Base-by-base conservation (phyloP, 2,797 vertebrate genomes). In the Clarias laeviceps region DNA sequence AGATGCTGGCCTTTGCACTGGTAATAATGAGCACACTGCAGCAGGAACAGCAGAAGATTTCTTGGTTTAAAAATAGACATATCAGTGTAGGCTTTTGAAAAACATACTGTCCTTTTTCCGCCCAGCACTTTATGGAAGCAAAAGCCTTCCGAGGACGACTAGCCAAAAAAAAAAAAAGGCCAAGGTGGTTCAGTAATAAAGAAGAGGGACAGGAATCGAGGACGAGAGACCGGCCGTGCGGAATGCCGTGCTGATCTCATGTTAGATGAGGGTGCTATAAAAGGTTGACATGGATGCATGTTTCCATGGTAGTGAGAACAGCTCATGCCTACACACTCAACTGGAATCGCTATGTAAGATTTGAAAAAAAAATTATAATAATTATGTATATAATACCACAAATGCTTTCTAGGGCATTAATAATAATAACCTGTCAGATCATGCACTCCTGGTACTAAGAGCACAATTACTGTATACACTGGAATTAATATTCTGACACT, bases 251-350 rank as follows among this genome's bases (percentile, higher is more conserved):
- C 50, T 57, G 32, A 64, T 85, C 79, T 66, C 14, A 59, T 82
- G n/a, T 82, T 86, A 72, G 86, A 84, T 27, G 37, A 18, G 83
- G 61, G 86, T 5, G 73, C 59, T 82, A 69, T 82, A 65, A 59
- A 37, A 80, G 59, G 78, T 54, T 85, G 59, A 81, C 78, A 74
- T 84, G 84, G 74, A 88, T 84, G 70, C 64, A 34, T 59, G 88
- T 89, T 89, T 82, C 86, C 83, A 89, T 89, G 88, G 85, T 74
- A 88, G 84, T 88, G 57, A 69, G 68, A 66, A 68, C 80, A 80
- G 22, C 18, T 82, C 50, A 54, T 82, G 27, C 65, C 64, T 69
- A 83, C 70, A 64, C 59, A 64, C 57, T 54, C 59, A 20, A 83
- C 27, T 54, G n/a, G 12, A 66, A 59, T 68, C 27, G 17, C 80